Base-by-base conservation (phyloP, 2,797 vertebrate genomes). In the Coluber constrictor region DNA sequence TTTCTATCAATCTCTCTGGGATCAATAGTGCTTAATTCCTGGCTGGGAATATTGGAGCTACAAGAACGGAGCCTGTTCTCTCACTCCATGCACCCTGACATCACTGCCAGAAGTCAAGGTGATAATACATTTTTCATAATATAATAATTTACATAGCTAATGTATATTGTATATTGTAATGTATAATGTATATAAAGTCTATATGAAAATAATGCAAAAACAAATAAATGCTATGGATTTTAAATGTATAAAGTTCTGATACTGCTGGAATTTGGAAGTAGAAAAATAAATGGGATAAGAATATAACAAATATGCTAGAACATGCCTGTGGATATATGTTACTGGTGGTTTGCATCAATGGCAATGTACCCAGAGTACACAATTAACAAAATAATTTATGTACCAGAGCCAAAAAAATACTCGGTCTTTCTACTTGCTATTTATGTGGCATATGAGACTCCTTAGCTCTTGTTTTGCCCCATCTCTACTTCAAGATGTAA, bases 401-500 rank as follows among this genome's bases (percentile, higher is more conserved):
- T 91, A 32, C 79, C 61, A 60, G 60, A 61, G 3, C 10, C 8
- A 3, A 61, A 61, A 60, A 25, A 61, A 55, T 25, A 61, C 60
- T 1, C 60, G 1, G 60, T 61, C 23, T 61, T 61, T 89, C 56
- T 61, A 55, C 79, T 79, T 92, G 83, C 47, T 16, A n/a, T 92
- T 88, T 90, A 87, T 90, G 55, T 91, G 79, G 43, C 79, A 87
- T 92, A 74, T 20, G 60, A 32, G 79, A 87, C 47, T 74, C 18
- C 63, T 91, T 89, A 55, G 9, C 79, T 57, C 18, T 83, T 92
- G 66, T 88, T 90, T 90, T 90, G 88, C 8, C 61, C 61, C 55
- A 47, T 32, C 29, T 86, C 91, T 92, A 91, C 79, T 79, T 93
- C 87, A 91, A 55, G 88, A 61, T 61, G 27, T 90, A 29, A 90